phyloP scores from a whole-genome alignment of 2,797 vertebrate genomes.

The Hyperoplus immaculatus region DNA sequence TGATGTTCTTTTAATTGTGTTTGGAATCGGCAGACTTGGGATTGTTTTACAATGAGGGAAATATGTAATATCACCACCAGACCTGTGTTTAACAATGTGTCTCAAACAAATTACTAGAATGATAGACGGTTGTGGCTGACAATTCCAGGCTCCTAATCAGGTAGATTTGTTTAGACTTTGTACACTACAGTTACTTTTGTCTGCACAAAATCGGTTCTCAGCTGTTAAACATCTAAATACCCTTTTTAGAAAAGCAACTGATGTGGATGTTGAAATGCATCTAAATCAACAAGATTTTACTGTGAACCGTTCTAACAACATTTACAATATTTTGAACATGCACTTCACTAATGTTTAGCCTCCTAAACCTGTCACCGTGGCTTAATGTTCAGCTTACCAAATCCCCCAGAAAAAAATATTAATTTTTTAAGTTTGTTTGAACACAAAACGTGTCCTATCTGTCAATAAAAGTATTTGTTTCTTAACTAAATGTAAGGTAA shows the following conservation, averaged over 20 bases:
- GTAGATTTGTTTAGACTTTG: neutral
- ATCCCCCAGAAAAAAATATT: too few species aligned
- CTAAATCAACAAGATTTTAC: neutral
- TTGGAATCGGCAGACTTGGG: neutral
- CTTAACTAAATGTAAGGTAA: too few species aligned
- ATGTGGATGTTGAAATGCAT: neutral
- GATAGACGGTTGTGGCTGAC: neutral
- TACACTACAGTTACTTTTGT: neutral
- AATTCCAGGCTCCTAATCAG: neutral
- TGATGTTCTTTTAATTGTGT: neutral
- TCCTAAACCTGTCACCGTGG: too few species aligned
- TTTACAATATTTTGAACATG: too few species aligned
- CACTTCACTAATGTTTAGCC: too few species aligned
- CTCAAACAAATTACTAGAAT: neutral
- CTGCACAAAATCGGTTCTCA: neutral
- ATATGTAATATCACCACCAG: neutral
- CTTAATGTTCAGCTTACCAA: too few species aligned
- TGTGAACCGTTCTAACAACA: too few species aligned
- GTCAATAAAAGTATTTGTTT: too few species aligned
- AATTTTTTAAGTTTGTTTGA: too few species aligned
- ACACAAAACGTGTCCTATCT: too few species aligned
- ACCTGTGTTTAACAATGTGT: neutral
- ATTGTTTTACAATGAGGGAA: neutral
- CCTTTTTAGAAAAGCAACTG: neutral
- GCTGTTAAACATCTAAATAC: neutral